Conservation (phyloP, 2,797 vertebrate genomes). For the Periophthalmus magnuspinnatus region DNA sequence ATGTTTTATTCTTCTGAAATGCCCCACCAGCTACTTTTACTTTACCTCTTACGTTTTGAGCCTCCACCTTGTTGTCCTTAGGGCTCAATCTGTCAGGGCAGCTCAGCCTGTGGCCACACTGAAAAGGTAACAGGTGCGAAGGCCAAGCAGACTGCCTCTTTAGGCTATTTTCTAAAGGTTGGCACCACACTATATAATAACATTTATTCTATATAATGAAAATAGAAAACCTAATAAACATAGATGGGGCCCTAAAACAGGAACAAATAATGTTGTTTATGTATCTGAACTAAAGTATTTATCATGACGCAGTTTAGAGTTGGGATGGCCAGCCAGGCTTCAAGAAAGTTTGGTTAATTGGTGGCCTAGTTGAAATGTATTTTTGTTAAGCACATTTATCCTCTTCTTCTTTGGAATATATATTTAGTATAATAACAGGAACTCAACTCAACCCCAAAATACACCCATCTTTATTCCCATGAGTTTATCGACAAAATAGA, state of each 20-base stretch:
- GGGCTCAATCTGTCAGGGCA: conserved; percentile 63
- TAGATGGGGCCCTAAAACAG: background rate
- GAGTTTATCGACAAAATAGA: background rate
- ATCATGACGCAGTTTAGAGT: too few species aligned
- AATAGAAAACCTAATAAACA: background rate
- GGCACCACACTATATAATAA: background rate
- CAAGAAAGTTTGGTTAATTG: too few species aligned
- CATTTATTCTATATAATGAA: background rate
- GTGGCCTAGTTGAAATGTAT: too few species aligned
- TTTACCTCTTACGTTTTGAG: conserved; percentile 28
- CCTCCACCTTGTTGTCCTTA: conserved; percentile 48
- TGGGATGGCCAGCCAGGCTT: too few species aligned
- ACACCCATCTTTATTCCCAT: background rate
- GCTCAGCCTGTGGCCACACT: conserved; percentile 49
- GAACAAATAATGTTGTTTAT: too few species aligned
- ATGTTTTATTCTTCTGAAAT: conserved; percentile 38
- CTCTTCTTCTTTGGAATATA: too few species aligned
- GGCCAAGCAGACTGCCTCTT: conserved; percentile 20
- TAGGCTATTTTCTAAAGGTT: conserved; percentile 22
- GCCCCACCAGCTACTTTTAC: conserved; percentile 26
- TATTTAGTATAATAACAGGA: background rate
- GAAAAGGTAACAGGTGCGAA: conserved; percentile 60
- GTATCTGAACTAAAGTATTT: too few species aligned
- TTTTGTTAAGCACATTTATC: too few species aligned
- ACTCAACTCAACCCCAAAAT: background rate